Base-by-base conservation (phyloP, 2,797 vertebrate genomes). In the Hippopotamyrus pictus region DNA sequence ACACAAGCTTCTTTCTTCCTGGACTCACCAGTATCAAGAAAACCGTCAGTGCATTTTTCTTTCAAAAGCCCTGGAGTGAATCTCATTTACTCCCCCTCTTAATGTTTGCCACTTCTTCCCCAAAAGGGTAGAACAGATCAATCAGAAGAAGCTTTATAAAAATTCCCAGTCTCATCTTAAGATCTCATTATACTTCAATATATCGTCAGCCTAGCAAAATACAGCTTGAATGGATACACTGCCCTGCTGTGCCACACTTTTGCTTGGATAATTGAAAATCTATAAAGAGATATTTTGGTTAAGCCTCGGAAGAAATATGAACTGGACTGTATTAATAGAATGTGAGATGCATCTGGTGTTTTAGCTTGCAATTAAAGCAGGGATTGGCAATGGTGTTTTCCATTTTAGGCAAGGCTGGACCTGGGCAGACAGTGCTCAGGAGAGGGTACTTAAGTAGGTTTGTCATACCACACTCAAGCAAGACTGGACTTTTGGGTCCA, bases 61-160 rank as follows among this genome's bases (percentile, higher is more conserved):
- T 86, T 11, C 12, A 17, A 54, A 19, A 9, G 54, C 33, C 50
- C 37, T 88, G 19, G 19, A 88, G 54, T 88, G 57, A 88, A 65
- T 46, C 57, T 65, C 86, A 62, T 88, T 48, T 46, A 53, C 57
- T 14, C 37, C 37, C 62, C 62, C 25, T 86, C 50, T 3, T 53
- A 44, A 44, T 88, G 41, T 88, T 65, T 44, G 29, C 57, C 12
- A 88, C 22, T 88, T 65, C 9, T 65, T 0, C 54, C 86, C 54
- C 86, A 88, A 65, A 54, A 33, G 86, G 57, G 57, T 65, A 44
- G 17, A 54, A 62, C 33, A 88, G 54, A 88, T 44, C n/a, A 88
- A 65, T 62, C 54, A 88, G 17, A 44, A 44, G 37, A 54, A 53
- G 25, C 33, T 87, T 87, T 87, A 87, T 62, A 33, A 41, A 87